Percentiles rank a stretch among this genome's conserved stretches.
Evolutionary conservation across 2,113 vertebrate genomes (phyloP).

Genomic region (Apteryx owenii): DNA sequence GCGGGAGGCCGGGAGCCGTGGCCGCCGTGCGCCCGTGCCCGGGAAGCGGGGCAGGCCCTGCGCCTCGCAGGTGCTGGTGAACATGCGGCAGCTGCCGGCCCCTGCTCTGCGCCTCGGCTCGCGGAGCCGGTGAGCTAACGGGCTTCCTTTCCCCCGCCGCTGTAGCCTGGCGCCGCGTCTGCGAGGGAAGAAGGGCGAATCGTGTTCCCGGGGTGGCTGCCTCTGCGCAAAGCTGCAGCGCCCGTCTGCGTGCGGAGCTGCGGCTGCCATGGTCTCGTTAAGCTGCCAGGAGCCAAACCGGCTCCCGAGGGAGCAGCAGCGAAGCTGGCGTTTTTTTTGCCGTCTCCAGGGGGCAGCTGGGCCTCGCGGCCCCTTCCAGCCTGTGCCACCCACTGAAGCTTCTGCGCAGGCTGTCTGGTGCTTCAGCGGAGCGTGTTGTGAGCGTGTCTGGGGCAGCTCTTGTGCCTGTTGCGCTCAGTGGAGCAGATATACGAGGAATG

Average conservation of each 20-base stretch:
- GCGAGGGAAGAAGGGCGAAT: rapidly evolving
- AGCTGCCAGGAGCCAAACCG: neutral
- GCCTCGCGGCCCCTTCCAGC: neutral
- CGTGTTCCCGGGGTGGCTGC: neutral
- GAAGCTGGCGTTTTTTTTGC: neutral
- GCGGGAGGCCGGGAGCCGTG: neutral
- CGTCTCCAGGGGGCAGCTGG: neutral
- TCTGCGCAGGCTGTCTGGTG: neutral
- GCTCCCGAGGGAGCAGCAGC: neutral
- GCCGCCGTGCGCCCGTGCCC: rapidly evolving
- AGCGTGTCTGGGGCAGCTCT: neutral
- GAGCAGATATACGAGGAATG: rapidly evolving
- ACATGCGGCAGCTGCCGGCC: neutral
- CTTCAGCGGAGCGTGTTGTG: rapidly evolving
- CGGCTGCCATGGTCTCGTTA: neutral
- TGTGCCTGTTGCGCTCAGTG: rapidly evolving
- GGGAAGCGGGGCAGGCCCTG: neutral
- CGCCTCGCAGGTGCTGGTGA: neutral
- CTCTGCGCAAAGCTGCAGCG: neutral
- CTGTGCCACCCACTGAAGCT: neutral
- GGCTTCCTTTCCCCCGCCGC: neutral
- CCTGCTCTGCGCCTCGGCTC: rapidly evolving
- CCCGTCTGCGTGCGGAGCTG: neutral
- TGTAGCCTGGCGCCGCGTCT: neutral
- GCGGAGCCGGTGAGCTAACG: rapidly evolving